Percentiles rank a stretch among this genome's conserved stretches.
Evolutionary conservation across 2,888 invertebrate species (phyloP).

Genomic region (Ceramica pisi): DNA sequence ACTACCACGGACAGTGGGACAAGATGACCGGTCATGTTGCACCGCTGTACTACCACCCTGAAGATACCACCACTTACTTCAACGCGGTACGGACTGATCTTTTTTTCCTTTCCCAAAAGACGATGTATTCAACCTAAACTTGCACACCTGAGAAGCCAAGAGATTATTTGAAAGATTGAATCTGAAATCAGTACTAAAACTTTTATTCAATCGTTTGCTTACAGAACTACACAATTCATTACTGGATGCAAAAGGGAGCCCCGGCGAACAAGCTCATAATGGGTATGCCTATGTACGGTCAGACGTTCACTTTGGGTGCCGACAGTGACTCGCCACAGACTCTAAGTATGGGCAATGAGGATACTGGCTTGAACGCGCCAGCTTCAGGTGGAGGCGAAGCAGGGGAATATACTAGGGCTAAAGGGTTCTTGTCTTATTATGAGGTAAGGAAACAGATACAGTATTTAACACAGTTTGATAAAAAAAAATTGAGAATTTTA

Average conservation of each 20-base stretch:
- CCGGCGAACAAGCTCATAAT: constrained; percentile 95
- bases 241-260: constrained; percentile 97
- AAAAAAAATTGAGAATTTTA: neutral
- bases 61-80: constrained; percentile 95
- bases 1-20: constrained; percentile 98
- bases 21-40: constrained; percentile 97
- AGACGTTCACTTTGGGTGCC: constrained; percentile 92
- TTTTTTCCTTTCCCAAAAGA: neutral
- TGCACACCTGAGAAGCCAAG: neutral
- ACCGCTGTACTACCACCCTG: constrained; percentile 95
- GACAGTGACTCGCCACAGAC: constrained; percentile 69
- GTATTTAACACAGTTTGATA: neutral
- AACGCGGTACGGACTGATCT: constrained; percentile 92
- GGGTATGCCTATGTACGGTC: constrained; percentile 97
- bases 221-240: constrained; percentile 96
- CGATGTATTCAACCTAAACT: neutral
- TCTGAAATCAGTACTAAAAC: neutral
- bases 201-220: constrained; percentile 51
- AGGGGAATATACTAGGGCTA: constrained; percentile 96
- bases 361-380: constrained; percentile 93
- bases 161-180: neutral
- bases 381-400: constrained; percentile 95
- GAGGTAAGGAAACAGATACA: constrained; percentile 90
- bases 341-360: constrained; percentile 75
- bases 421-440: constrained; percentile 97